These are phyloP conservation scores for Malacoctenus gilli DNA, from an alignment of 2,797 vertebrate species.

Conservation along the genomic window DNA sequence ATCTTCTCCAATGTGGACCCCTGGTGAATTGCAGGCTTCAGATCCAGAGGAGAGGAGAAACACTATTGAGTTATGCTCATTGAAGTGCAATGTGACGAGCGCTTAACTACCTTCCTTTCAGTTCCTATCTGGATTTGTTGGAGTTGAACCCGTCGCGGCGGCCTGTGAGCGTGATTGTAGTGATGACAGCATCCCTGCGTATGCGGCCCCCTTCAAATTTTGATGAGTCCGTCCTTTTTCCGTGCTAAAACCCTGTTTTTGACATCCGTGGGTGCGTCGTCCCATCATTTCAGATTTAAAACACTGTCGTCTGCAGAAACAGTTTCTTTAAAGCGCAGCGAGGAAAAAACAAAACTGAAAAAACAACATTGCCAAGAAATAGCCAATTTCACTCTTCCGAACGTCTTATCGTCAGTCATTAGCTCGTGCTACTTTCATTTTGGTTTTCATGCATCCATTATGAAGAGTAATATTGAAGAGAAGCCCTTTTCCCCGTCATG, in stretches of 20 bases:
- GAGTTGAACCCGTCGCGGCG: constrained; percentile 22
- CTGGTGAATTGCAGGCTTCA: constrained; percentile 69
- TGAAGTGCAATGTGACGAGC: constrained; percentile 55
- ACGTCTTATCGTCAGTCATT: constrained; percentile 44
- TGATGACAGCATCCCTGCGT: constrained; percentile 37
- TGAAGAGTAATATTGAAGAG: constrained; percentile 63
- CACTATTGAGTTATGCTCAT: constrained; percentile 55
- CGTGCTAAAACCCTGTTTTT: too few relatives aligned
- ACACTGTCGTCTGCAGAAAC: constrained; percentile 19
- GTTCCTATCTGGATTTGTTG: constrained; percentile 42
- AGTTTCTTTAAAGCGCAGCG: constrained; percentile 13
- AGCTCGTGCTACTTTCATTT: constrained; percentile 40
- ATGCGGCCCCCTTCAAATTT: constrained; percentile 41
- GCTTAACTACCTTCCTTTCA: constrained; percentile 55
- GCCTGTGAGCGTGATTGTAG: constrained; percentile 36
- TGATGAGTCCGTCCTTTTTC: constrained; percentile 29
- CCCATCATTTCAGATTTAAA: constrained; percentile 33
- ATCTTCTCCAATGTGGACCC: constrained; percentile 70
- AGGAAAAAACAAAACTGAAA: constrained; percentile 26
- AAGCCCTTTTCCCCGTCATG: constrained; percentile 54
- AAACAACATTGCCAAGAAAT: constrained; percentile 10
- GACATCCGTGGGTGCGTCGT: constrained; percentile 18
- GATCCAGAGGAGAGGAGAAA: constrained; percentile 56
- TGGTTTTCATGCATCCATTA: constrained; percentile 64
- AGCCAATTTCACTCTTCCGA: constrained; percentile 33